Base-by-base conservation (phyloP, 2,888 invertebrate species). In the Oscheius onirici region DNA sequence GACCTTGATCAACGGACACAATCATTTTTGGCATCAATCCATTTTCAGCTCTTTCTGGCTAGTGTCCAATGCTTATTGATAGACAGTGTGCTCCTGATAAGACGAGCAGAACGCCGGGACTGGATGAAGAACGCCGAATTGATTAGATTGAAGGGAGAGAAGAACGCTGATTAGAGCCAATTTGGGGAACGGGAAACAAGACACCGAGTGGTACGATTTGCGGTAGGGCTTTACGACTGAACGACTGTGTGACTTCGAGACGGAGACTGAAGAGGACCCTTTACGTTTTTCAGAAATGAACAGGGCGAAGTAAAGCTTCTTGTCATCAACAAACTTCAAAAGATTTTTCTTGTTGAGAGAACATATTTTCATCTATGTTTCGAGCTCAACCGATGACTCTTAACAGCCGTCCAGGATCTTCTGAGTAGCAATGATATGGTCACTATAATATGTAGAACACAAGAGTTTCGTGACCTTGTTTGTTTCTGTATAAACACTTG, bases 101-200 rank as follows among this genome's bases (percentile, higher is more conserved):
- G 58, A 28, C 22, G 8, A 55, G 24, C 28, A 8, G 58, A 58
- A 58, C 58, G 43, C 58, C 26, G 26, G 22, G 24, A 34, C 34
- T 34, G 34, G 13, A 28, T 55, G 55, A 55, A 40, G 58, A 58
- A 58, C 58, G 58, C 41, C 34, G 43, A 41, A 58, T 58, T 58
- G 58, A 58, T 58, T 58, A 58, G n/a, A n/a, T n/a, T n/a, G n/a
- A n/a, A n/a, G 58, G 28, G 55, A 20, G 5, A 58, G 58, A 58
- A 58, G 41, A 40, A 40, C 41, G 41, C 3, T 34, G 3, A 34
- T 3, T 34, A 34, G 34, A 34, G 34, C 13, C 52, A 58, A 28
- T 28, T 15, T 26, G 34, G 24, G 11, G 58, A 20, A 58, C 58
- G 20, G 22, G 22, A 52, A 22, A 46, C n/a, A 24, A 22, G 43